Evolutionary conservation across 2,113 vertebrate genomes (phyloP), one percentile per base, ranked within the genome.

Genomic region (Hiodon alosoides): DNA sequence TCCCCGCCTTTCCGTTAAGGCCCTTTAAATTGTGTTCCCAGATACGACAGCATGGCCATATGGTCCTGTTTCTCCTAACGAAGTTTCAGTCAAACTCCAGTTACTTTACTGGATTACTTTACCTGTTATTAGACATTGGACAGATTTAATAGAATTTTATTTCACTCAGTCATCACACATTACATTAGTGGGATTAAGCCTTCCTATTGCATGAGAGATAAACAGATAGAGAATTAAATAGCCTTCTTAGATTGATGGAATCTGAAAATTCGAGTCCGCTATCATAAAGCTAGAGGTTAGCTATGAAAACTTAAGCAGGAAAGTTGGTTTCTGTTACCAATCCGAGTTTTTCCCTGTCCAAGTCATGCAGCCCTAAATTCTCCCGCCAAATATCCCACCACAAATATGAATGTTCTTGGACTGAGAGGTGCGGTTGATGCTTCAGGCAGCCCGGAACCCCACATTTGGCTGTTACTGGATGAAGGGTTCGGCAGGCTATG

Each of bases 391-490:
- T 54, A 67, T 16, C 74, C 58, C 50, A 65, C 74, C 46, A n/a
- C 54, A 77, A 67, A 17, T 68, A 69, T 72, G 70, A 59, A 11
- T 72, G 71, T 73, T 68, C 70, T 77, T 69, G 76, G 70, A 53
- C 65, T 53, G 58, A 61, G 52, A 47, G 53, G n/a, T 31, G 7
- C 5, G 3, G 16, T 65, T 72, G 7, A 11, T n/a, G 46, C 61
- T 65, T 64, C 68, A 4, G 55, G 16, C 67, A 16, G 16, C 55
- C 55, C 75, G 64, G 47, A 16, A 48, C 62, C 68, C 69, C 13
- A 46, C 17, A 74, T 83, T 78, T 77, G 77, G 71, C 77, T 52
- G 82, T 79, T 82, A 86, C 81, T 78, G 64, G 81, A 89, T 80
- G 75, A 72, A 75, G 74, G 59, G 60, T 16, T 77, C 2, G 2